Percentiles rank a stretch among this genome's conserved stretches.
Evolutionary conservation across 1,140 invertebrate genomes (phyloP).

Genomic region (Lethocerus indicus): DNA sequence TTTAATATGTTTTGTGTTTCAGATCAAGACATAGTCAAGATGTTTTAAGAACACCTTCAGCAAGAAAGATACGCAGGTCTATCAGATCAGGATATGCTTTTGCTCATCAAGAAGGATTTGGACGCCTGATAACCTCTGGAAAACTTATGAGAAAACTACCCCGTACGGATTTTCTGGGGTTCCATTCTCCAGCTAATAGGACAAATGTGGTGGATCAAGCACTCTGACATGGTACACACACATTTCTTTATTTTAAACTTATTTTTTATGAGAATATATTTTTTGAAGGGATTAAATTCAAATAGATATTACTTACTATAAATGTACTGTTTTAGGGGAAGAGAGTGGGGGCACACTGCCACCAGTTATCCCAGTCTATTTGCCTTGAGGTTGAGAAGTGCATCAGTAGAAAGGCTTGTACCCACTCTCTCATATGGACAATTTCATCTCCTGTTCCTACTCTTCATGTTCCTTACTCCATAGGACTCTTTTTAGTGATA

Average conservation of each 20-base stretch:
- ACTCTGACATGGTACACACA: slow-evolving; percentile 8
- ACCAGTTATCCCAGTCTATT: slow-evolving; percentile 15
- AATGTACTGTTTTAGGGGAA: slow-evolving; percentile 7
- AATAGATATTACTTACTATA: background rate
- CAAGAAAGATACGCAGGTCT: slow-evolving; percentile 68
- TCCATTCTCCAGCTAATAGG: slow-evolving; percentile 3
- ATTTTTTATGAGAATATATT: background rate
- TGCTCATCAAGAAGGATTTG: slow-evolving; percentile 81
- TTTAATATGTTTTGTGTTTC: slow-evolving; percentile 16
- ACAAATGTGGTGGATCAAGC: slow-evolving; percentile 3
- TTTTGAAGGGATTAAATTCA: background rate
- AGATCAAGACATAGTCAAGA: slow-evolving; percentile 54
- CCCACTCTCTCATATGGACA: too few relatives aligned
- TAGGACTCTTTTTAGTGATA: too few relatives aligned
- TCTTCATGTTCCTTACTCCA: too few relatives aligned
- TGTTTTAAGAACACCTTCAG: slow-evolving; percentile 66
- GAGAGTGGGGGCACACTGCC: slow-evolving; percentile 11
- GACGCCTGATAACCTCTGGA: slow-evolving; percentile 90
- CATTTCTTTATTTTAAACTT: background rate
- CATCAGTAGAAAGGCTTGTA: too few relatives aligned
- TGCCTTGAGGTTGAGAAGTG: slow-evolving; percentile 5
- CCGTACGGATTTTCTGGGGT: slow-evolving; percentile 27
- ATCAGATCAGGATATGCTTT: slow-evolving; percentile 96
- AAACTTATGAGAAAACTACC: slow-evolving; percentile 86
- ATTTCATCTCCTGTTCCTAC: too few relatives aligned